Evolutionary conservation across 2,797 vertebrate genomes (phyloP), one percentile per base, ranked within the genome.

Genomic region (Vireo griseus): DNA sequence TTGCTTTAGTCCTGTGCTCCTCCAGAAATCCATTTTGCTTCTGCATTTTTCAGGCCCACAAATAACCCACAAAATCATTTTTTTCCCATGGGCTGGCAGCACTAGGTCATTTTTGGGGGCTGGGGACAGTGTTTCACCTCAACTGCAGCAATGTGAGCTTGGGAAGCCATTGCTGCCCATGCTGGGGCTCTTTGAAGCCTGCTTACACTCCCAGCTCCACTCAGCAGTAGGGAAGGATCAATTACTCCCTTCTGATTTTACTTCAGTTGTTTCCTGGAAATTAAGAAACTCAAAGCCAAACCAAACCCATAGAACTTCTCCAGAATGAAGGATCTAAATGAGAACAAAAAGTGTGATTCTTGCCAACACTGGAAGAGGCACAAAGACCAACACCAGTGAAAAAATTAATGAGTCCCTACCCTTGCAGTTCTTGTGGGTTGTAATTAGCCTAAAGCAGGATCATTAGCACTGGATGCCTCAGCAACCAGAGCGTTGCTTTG

Each of bases 381-480:
- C 47, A 93, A 86, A 95, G 86, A 89, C 72, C 94, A 83, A 39
- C 68, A 78, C 28, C 74, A 65, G 54, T 13, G 63, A 61, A 89
- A 81, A 92, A 69, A 69, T 45, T 74, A 79, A 93, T 68, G 86
- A 86, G 72, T 74, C 94, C 89, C 82, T 81, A 90, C 48, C 68
- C 74, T 59, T 84, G 78, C 69, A 37, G 65, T 65, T 78, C 69
- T 63, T 73, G 74, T 48, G 83, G 67, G 74, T 45, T 83, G 48
- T 47, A 93, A 96, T 95, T 92, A 87, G 79, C 48, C 88, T 95
- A 58, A 86, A 95, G 68, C 50, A 73, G 5, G 26, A 48, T 69
- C 54, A 59, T 93, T 83, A 93, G 88, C 82, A 33, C 85, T 66
- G 37, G 55, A 79, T 78, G 81, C 76, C 74, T 94, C 88, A 82